Evolutionary conservation across 2,113 vertebrate species (phyloP).

Genomic region (Rhipidura dahli): DNA sequence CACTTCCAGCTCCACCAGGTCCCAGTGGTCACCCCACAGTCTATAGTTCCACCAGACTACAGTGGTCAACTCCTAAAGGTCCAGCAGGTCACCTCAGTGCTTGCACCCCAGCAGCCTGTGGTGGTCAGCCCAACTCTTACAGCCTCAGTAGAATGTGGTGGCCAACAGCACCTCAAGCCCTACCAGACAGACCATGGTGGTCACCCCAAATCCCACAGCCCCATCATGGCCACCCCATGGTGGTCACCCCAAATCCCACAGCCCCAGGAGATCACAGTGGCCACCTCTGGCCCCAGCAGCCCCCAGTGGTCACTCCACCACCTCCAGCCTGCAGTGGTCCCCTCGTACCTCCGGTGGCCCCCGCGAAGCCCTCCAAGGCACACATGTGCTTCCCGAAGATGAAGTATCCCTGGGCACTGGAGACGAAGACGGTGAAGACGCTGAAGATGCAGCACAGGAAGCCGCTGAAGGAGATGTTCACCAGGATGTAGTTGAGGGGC

Average conservation of each 20-base stretch:
- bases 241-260: background rate
- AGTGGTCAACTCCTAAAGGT: too few species aligned
- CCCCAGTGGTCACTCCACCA: background rate
- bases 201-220: background rate
- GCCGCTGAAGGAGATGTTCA: constrained; percentile 77
- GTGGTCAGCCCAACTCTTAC: background rate
- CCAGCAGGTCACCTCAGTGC: background rate
- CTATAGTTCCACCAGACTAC: background rate
- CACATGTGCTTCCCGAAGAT: constrained; percentile 76
- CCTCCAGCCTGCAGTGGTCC: background rate
- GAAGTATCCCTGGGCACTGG: constrained; percentile 76
- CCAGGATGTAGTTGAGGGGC: constrained; percentile 84
- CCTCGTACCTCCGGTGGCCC: constrained; percentile 52
- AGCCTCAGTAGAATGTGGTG: too few species aligned
- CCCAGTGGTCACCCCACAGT: background rate
- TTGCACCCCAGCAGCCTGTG: fast-evolving
- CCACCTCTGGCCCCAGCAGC: background rate
- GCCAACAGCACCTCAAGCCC: fast-evolving
- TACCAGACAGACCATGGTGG: background rate
- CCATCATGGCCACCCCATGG: too few species aligned
- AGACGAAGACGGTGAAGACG: constrained; percentile 76
- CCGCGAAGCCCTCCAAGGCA: constrained; percentile 73
- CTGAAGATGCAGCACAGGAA: constrained; percentile 77
- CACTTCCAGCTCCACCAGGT: background rate
- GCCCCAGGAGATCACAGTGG: background rate